A percentile compares a stretch with the other conserved stretches of the same genome.
phyloP scores from a whole-genome alignment of 2,888 invertebrate genomes.

The Athalia circularis region DNA sequence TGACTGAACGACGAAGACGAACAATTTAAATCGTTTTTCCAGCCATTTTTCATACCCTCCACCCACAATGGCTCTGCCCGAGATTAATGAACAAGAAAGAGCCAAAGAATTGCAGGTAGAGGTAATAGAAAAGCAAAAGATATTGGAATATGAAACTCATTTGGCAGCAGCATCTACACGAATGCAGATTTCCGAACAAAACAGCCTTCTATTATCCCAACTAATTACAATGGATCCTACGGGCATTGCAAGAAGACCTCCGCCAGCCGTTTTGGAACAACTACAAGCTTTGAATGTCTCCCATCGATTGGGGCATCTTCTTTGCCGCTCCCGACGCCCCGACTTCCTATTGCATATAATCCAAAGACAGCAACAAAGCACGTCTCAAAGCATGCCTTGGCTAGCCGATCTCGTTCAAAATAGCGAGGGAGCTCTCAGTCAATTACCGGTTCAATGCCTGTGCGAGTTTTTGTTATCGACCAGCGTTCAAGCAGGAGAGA shows the following conservation, averaged over 20 bases:
- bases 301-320: slow-evolving; percentile 89
- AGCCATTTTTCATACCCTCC: slow-evolving; percentile 84
- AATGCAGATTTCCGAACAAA: slow-evolving; percentile 92
- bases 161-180: slow-evolving; percentile 93
- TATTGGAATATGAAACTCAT: slow-evolving; percentile 93
- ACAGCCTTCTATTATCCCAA: slow-evolving; percentile 89
- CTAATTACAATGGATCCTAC: slow-evolving; percentile 90
- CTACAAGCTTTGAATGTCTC: slow-evolving; percentile 85
- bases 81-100: slow-evolving; percentile 78
- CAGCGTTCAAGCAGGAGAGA: slow-evolving; percentile 79
- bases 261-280: slow-evolving; percentile 85
- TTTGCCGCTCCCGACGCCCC: slow-evolving; percentile 92
- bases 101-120: slow-evolving; percentile 82
- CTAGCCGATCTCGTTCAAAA: slow-evolving; percentile 94
- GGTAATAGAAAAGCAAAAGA: slow-evolving; percentile 84
- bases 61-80: slow-evolving; percentile 79
- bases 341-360: slow-evolving; percentile 95
- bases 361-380: slow-evolving; percentile 86
- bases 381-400: slow-evolving; percentile 98
- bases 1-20: neutral
- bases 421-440: slow-evolving; percentile 90
- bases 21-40: slow-evolving; percentile 56
- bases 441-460: slow-evolving; percentile 96
- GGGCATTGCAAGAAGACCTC: slow-evolving; percentile 89
- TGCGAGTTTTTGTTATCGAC: slow-evolving; percentile 93